Percentiles rank a stretch among this genome's conserved stretches.
phyloP scores from a whole-genome alignment of 2,888 invertebrate genomes.

The Craniophora ligustri region DNA sequence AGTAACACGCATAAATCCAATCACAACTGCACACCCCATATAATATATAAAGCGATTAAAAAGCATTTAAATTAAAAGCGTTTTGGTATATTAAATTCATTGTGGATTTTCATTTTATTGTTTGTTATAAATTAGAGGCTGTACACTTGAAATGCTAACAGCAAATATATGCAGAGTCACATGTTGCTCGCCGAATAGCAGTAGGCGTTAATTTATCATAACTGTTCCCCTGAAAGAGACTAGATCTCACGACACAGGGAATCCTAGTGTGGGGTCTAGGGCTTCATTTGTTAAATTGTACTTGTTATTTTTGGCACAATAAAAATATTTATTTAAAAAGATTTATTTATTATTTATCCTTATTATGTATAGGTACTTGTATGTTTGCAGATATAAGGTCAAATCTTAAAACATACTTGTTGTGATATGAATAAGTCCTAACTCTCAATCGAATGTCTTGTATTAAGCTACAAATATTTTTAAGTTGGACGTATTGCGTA shows the following conservation, averaged over 20 bases:
- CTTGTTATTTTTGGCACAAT: no score
- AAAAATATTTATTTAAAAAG: background rate
- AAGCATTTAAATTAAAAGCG: no score
- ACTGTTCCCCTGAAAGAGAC: no score
- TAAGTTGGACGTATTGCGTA: constrained; percentile 1
- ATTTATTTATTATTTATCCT: no score
- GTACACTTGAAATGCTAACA: background rate
- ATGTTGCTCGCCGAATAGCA: constrained; percentile 10
- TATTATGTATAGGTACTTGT: background rate
- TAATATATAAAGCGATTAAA: no score
- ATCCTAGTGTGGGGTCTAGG: no score
- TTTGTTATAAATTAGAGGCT: background rate
- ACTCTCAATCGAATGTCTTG: background rate
- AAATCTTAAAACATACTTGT: background rate
- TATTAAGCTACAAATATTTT: background rate
- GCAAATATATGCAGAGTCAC: constrained; percentile 11
- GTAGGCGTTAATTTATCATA: constrained; percentile 18
- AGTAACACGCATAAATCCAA: no score
- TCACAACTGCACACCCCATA: no score
- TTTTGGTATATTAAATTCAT: no score
- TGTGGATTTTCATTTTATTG: background rate
- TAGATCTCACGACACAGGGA: no score
- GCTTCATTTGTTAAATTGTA: no score
- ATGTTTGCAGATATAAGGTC: background rate
- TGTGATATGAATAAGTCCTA: background rate